Evolutionary conservation across 2,113 vertebrate genomes (phyloP).

Genomic region (Oryzias celebensis): DNA sequence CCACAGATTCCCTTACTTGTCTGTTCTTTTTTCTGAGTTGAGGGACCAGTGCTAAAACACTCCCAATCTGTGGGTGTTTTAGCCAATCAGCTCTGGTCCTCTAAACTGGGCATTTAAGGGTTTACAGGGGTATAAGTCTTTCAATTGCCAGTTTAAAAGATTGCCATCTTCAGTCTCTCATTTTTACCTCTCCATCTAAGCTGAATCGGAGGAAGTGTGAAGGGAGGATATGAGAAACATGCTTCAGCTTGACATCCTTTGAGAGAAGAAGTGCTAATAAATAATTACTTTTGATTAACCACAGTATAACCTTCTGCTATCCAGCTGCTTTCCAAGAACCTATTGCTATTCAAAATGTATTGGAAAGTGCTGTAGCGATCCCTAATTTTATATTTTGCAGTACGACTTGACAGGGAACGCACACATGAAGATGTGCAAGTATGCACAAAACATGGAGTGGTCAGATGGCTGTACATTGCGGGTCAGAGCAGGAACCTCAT

Average conservation of each 20-base stretch:
- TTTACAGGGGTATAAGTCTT: conserved; percentile 60
- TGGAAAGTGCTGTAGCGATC: too few species aligned
- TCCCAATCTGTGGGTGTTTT: conserved; percentile 36
- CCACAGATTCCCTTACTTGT: conserved; percentile 6
- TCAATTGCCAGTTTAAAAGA: conserved; percentile 53
- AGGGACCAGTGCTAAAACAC: conserved; percentile 12
- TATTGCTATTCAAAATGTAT: neutral
- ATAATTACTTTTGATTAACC: conserved; percentile 46
- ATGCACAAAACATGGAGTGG: conserved; percentile 35
- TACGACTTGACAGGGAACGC: neutral
- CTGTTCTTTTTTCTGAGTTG: conserved; percentile 18
- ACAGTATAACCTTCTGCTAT: conserved; percentile 35
- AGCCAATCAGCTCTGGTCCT: conserved; percentile 59
- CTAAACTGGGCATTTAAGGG: conserved; percentile 63
- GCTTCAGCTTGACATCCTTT: conserved; percentile 60
- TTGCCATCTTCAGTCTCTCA: conserved; percentile 53
- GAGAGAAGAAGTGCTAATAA: conserved; percentile 49
- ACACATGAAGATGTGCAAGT: conserved; percentile 1
- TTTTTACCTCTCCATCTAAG: conserved; percentile 67
- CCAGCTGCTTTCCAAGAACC: conserved; percentile 21
- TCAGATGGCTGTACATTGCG: conserved; percentile 45
- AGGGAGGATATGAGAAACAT: conserved; percentile 43
- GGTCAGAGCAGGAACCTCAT: conserved; percentile 51
- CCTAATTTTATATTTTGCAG: neutral
- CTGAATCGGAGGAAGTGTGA: conserved; percentile 31